These are phyloP conservation scores for Python bivittatus DNA, from an alignment of 2,113 vertebrate species.

Conservation along the genomic window DNA sequence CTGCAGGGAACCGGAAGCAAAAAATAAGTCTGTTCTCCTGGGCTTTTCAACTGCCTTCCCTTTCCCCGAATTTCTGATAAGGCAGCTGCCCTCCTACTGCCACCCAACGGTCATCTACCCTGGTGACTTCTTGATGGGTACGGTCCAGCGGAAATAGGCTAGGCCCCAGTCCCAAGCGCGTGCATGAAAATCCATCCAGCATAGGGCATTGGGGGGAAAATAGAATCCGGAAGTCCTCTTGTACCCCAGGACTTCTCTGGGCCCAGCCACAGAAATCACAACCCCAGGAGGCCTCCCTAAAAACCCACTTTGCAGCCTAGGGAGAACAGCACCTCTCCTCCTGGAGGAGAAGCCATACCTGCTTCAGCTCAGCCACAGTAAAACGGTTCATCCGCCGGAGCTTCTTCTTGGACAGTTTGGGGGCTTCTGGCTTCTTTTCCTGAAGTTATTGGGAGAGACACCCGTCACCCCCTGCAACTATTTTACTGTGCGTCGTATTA, in stretches of 20 bases:
- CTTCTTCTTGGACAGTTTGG: slow-evolving; percentile 96
- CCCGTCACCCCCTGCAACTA: neutral
- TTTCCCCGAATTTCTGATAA: neutral
- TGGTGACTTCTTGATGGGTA: too few relatives aligned
- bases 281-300: too few relatives aligned
- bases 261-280: neutral
- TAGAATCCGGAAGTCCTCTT: neutral
- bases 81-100: neutral
- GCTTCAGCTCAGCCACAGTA: slow-evolving; percentile 93
- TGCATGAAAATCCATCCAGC: neutral
- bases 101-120: neutral
- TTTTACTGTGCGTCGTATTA: neutral
- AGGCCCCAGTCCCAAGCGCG: neutral
- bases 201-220: neutral
- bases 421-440: slow-evolving; percentile 82
- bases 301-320: too few relatives aligned
- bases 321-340: neutral
- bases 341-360: slow-evolving; percentile 72
- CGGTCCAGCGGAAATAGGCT: too few relatives aligned
- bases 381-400: slow-evolving; percentile 91
- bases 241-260: neutral
- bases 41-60: neutral
- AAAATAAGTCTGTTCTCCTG: neutral
- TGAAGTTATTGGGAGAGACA: slow-evolving; percentile 34
- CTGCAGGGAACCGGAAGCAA: slow-evolving; percentile 56